These are phyloP conservation scores for Syngnathus typhle DNA, from an alignment of 2,113 vertebrate species.

Conservation along the genomic window DNA sequence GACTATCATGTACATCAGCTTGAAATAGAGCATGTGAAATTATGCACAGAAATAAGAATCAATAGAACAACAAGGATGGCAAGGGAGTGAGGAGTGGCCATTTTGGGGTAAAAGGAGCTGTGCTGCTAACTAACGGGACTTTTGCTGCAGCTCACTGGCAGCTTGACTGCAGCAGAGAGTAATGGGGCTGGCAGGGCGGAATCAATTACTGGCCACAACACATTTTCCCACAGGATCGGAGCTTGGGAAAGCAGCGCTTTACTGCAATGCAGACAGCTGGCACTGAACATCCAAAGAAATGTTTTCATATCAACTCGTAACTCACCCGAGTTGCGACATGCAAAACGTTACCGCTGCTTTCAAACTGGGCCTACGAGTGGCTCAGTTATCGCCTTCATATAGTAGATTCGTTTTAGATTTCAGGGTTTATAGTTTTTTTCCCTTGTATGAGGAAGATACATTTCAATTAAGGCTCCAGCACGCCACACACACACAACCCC, in stretches of 20 bases:
- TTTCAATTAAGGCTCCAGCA: constrained; percentile 46
- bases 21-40: background rate
- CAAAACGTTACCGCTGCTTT: constrained; percentile 19
- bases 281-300: constrained; percentile 68
- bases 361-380: background rate
- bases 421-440: constrained; percentile 22
- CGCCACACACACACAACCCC: constrained; percentile 23
- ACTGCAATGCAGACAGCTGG: constrained; percentile 81
- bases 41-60: background rate
- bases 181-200: constrained; percentile 99
- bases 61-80: constrained; percentile 16
- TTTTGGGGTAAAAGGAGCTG: constrained; percentile 34
- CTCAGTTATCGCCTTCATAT: background rate
- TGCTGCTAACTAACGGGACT: constrained; percentile 54
- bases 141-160: constrained; percentile 86
- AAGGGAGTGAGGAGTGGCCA: constrained; percentile 6
- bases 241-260: constrained; percentile 90
- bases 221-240: constrained; percentile 97
- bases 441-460: constrained; percentile 38
- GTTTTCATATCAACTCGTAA: constrained; percentile 70
- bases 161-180: constrained; percentile 87
- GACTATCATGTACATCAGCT: background rate
- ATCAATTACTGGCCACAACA: constrained; percentile 99
- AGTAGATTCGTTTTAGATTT: background rate
- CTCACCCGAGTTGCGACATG: constrained; percentile 56